Percentiles rank a stretch among this genome's conserved stretches.
These are phyloP conservation scores for Rousettus madagascariensis DNA, from an alignment of 2,797 vertebrate genomes.

Conservation along the genomic window DNA sequence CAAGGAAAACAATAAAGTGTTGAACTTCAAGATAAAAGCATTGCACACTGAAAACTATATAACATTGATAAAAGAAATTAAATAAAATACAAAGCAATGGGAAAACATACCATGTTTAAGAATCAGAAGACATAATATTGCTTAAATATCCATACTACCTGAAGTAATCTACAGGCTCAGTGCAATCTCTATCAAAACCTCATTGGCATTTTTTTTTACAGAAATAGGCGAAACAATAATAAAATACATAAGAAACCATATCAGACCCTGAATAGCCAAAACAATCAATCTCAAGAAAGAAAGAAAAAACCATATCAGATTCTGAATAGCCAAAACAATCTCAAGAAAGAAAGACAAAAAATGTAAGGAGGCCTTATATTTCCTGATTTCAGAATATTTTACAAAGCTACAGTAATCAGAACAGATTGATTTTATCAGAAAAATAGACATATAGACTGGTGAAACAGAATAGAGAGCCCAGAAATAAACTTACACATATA, in stretches of 20 bases:
- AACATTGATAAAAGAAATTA: neutral
- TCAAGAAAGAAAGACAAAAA: neutral
- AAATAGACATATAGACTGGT: neutral
- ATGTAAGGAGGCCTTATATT: neutral
- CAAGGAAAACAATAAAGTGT: neutral
- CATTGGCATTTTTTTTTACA: neutral
- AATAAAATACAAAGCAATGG: neutral
- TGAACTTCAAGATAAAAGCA: neutral
- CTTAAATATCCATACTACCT: neutral
- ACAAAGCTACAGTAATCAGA: neutral
- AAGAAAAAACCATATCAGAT: neutral
- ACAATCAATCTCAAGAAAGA: neutral
- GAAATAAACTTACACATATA: neutral
- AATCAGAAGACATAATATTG: neutral
- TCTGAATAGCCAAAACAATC: neutral
- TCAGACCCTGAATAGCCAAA: neutral
- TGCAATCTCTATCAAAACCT: neutral
- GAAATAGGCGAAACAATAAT: neutral
- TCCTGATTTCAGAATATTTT: neutral
- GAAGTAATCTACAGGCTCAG: neutral
- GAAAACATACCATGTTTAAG: neutral
- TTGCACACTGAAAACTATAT: neutral
- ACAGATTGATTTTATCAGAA: neutral
- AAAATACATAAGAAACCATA: neutral
- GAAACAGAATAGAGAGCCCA: neutral